Evolutionary conservation across 2,113 vertebrate species (phyloP).

Genomic region (Perccottus glenii): DNA sequence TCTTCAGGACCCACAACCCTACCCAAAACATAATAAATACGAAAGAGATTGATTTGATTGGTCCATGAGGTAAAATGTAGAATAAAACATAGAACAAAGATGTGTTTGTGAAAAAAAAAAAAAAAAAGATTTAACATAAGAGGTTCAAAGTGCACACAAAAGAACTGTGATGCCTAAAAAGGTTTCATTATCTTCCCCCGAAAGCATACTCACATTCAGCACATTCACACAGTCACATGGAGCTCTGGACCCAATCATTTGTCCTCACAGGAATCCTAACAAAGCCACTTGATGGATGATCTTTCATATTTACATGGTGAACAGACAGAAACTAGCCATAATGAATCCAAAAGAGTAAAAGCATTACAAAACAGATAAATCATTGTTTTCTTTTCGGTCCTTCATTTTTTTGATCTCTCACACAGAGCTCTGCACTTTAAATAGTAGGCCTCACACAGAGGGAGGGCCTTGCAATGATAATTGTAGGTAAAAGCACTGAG

Average conservation of each 20-base stretch:
- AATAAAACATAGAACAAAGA: conserved; percentile 33
- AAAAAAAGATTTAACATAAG: conserved; percentile 19
- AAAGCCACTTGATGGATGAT: conserved; percentile 55
- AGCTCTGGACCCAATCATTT: conserved; percentile 9
- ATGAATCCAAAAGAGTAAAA: conserved; percentile 20
- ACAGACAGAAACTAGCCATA: conserved; percentile 32
- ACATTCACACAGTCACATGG: conserved; percentile 22
- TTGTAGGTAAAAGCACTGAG: neutral
- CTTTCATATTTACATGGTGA: conserved; percentile 66
- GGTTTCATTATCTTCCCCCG: conserved; percentile 6
- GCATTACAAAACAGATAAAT: conserved; percentile 15
- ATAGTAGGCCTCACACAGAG: conserved; percentile 19
- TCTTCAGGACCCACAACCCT: conserved; percentile 11
- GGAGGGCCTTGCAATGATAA: conserved; percentile 9
- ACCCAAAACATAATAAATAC: conserved; percentile 74
- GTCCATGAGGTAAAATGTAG: conserved; percentile 75
- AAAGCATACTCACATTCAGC: conserved; percentile 17
- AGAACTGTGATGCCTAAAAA: conserved; percentile 29
- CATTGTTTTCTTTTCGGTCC: conserved; percentile 14
- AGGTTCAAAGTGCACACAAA: neutral
- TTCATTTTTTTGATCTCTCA: conserved; percentile 46
- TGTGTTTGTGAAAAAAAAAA: conserved; percentile 15
- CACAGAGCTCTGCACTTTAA: conserved; percentile 3
- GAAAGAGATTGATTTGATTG: conserved; percentile 73
- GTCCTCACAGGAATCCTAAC: conserved; percentile 22